Percentiles rank a stretch among this genome's conserved stretches.
Evolutionary conservation across 2,888 invertebrate species (phyloP).

Genomic region (Aphodius sticticus): DNA sequence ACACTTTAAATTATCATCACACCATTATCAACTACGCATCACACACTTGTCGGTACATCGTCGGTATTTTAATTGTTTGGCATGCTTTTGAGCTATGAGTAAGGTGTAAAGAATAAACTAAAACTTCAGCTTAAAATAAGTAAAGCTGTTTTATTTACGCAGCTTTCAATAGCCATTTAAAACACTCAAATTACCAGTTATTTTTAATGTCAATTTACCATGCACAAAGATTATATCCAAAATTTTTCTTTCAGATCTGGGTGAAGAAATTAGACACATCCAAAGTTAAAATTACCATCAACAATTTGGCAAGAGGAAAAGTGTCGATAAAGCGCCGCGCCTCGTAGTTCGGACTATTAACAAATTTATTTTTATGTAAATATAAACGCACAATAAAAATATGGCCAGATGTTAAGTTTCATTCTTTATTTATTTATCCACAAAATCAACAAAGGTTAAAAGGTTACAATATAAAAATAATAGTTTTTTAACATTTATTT

Average conservation of each 20-base stretch:
- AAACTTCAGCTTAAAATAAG: too few species aligned
- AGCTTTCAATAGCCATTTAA: too few species aligned
- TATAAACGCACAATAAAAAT: not conserved
- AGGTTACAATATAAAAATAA: slow-evolving; percentile 24
- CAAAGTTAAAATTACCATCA: slow-evolving; percentile 84
- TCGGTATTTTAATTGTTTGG: too few species aligned
- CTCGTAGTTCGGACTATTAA: slow-evolving; percentile 61
- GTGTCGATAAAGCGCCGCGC: slow-evolving; percentile 87
- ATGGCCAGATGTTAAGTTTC: not conserved
- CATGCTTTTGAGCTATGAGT: too few species aligned
- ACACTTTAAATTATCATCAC: too few species aligned
- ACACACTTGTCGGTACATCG: too few species aligned
- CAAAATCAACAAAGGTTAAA: slow-evolving; percentile 4
- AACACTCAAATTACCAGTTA: too few species aligned
- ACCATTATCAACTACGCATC: too few species aligned
- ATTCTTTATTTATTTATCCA: not conserved
- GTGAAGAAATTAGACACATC: slow-evolving; percentile 86
- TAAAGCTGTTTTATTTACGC: too few species aligned
- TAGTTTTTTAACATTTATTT: not conserved
- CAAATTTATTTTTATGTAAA: not conserved
- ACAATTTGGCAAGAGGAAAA: slow-evolving; percentile 87
- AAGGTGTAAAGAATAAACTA: too few species aligned
- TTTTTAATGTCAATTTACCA: not conserved
- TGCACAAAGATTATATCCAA: not conserved
- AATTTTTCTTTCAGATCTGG: slow-evolving; percentile 75